A percentile compares a stretch with the other conserved stretches of the same genome.
These are phyloP conservation scores for Porites evermanni DNA, from an alignment of 92 coral and sea anemone species.

Conservation along the genomic window DNA sequence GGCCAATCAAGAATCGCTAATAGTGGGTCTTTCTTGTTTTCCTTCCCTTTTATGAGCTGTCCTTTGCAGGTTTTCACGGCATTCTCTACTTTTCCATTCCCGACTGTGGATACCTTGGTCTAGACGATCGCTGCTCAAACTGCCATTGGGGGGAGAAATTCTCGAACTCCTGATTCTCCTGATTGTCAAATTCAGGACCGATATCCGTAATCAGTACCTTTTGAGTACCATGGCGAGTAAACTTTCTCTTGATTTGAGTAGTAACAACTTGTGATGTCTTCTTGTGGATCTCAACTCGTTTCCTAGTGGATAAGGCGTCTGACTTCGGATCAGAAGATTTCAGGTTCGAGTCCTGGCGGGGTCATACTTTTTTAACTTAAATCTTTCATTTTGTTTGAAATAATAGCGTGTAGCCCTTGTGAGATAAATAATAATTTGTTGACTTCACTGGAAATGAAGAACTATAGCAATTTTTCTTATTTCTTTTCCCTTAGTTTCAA, in stretches of 20 bases:
- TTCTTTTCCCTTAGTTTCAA: too few relatives aligned
- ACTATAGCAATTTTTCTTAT: too few relatives aligned
- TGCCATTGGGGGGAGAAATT: too few relatives aligned
- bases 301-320: slow-evolving; percentile 96
- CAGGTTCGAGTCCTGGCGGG: slow-evolving; percentile 99
- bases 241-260: slow-evolving; percentile 49
- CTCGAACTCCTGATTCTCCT: too few relatives aligned
- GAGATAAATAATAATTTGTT: too few relatives aligned
- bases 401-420: too few relatives aligned
- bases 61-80: too few relatives aligned
- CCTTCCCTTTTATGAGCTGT: slow-evolving; percentile 48
- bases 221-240: slow-evolving; percentile 65
- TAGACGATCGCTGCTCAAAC: too few relatives aligned
- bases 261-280: slow-evolving; percentile 52
- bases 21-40: slow-evolving; percentile 33
- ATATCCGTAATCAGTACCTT: slow-evolving; percentile 28
- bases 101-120: too few relatives aligned
- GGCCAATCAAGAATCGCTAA: slow-evolving; percentile 49
- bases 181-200: too few relatives aligned
- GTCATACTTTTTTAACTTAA: slow-evolving; percentile 23
- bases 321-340: slow-evolving; percentile 97
- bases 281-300: slow-evolving; percentile 27
- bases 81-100: slow-evolving; percentile 50
- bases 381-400: too few relatives aligned
- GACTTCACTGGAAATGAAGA: too few relatives aligned